A percentile compares a stretch with the other conserved stretches of the same genome.
Conservation (phyloP, 30 jellyfish, hydroid and myxozoan genomes). For the Rhopilema esculentum region DNA sequence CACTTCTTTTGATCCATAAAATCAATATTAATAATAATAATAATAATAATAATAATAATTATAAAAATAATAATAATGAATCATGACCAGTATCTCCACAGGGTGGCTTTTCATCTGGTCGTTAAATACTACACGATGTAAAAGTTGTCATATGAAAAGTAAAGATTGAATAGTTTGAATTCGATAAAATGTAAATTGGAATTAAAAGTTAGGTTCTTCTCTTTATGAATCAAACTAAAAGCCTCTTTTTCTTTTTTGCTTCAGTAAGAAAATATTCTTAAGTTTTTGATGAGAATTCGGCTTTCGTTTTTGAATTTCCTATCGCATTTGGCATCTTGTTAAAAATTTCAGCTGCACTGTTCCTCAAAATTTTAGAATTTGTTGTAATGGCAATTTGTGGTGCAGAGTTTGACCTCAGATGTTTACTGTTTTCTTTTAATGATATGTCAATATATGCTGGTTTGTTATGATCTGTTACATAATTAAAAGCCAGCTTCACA, state of each 20-base stretch:
- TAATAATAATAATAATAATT: constrained; percentile 11
- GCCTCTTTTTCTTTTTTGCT: constrained; percentile 18
- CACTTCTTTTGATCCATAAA: too few species aligned
- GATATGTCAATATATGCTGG: constrained; percentile 51
- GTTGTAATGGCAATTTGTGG: constrained; percentile 56
- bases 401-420: constrained; percentile 53
- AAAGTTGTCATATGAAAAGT: too few species aligned
- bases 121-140: constrained; percentile 8
- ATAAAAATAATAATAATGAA: constrained; percentile 33
- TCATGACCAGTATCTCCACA: constrained; percentile 51
- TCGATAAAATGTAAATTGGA: not conserved
- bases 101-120: constrained; percentile 59
- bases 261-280: not conserved
- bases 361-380: constrained; percentile 29
- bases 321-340: constrained; percentile 41
- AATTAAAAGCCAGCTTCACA: constrained; percentile 50
- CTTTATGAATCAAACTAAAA: constrained; percentile 1
- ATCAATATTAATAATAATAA: too few species aligned
- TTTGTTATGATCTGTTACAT: constrained; percentile 38
- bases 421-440: constrained; percentile 47
- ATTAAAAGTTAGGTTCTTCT: constrained; percentile 4
- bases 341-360: constrained; percentile 38
- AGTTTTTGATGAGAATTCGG: constrained; percentile 31
- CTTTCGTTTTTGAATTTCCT: constrained; percentile 37
- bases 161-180: not conserved